phyloP scores from a whole-genome alignment of 2,113 vertebrate genomes.

The Toxotes chatareus region DNA sequence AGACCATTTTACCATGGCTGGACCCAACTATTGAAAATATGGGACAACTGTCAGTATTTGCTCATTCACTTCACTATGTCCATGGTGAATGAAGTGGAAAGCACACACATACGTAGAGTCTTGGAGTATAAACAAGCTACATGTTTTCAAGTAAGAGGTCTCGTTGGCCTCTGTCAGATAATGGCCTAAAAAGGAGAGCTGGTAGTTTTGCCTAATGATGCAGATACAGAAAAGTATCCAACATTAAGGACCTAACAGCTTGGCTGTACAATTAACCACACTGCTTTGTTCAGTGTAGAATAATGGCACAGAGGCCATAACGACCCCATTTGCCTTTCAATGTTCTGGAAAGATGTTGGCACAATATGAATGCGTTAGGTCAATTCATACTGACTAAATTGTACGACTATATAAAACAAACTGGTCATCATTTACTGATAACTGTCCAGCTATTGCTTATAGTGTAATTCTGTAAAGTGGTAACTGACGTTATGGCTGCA shows the following conservation, averaged over 20 bases:
- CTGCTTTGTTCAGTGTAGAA: background rate
- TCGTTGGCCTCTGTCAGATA: background rate
- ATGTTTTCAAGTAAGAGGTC: background rate
- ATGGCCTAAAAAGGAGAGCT: background rate
- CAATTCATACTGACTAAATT: too few relatives aligned
- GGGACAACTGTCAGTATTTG: background rate
- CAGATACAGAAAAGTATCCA: background rate
- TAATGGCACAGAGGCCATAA: background rate
- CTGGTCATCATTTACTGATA: background rate
- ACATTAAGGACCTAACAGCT: background rate
- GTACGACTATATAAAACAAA: too few relatives aligned
- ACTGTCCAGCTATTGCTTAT: constrained; percentile 1
- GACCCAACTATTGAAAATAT: background rate
- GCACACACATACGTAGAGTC: too few relatives aligned
- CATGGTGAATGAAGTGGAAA: background rate
- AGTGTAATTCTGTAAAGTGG: background rate
- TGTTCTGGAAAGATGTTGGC: background rate
- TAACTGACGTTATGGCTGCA: background rate
- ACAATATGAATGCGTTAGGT: background rate
- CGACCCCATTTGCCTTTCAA: background rate
- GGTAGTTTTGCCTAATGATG: background rate
- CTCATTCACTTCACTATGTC: background rate
- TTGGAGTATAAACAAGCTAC: background rate
- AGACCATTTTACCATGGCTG: background rate
- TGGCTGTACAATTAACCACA: background rate